These are phyloP conservation scores for Lithophane semibrunnea DNA, from an alignment of 2,888 invertebrate species.

Conservation along the genomic window DNA sequence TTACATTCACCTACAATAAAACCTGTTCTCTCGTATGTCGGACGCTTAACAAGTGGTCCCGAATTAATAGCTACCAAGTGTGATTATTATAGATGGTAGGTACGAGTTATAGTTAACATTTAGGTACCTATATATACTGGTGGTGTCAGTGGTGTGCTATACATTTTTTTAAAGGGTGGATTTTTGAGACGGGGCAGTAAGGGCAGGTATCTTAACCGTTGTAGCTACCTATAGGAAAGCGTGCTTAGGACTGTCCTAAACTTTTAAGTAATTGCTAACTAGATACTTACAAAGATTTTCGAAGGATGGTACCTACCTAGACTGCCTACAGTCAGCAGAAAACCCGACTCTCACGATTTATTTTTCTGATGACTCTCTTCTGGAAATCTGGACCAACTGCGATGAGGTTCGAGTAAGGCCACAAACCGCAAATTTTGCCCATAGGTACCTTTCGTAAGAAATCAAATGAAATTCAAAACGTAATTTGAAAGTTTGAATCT, in stretches of 20 bases:
- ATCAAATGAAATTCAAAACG: neutral
- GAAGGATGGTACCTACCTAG: neutral
- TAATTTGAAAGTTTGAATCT: neutral
- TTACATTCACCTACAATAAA: conserved; percentile 77
- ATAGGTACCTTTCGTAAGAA: neutral
- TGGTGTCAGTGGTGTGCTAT: neutral
- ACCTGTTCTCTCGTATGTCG: conserved; percentile 85
- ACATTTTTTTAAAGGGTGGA: neutral
- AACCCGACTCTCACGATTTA: neutral
- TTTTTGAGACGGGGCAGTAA: neutral
- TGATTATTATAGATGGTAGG: conserved; percentile 75
- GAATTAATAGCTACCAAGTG: conserved; percentile 86
- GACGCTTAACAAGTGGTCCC: conserved; percentile 84
- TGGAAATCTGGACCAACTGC: neutral
- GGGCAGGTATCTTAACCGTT: neutral
- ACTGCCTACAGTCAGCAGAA: neutral
- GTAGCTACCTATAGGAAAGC: neutral
- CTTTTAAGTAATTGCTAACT: neutral
- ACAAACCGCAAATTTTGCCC: neutral
- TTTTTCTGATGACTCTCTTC: neutral
- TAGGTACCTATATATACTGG: conserved; percentile 1
- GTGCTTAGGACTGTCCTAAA: neutral
- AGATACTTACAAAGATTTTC: neutral
- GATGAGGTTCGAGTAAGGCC: neutral
- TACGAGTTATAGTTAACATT: conserved; percentile 15